phyloP scores from a whole-genome alignment of 1,140 invertebrate species.

The Zaprionus africanus region DNA sequence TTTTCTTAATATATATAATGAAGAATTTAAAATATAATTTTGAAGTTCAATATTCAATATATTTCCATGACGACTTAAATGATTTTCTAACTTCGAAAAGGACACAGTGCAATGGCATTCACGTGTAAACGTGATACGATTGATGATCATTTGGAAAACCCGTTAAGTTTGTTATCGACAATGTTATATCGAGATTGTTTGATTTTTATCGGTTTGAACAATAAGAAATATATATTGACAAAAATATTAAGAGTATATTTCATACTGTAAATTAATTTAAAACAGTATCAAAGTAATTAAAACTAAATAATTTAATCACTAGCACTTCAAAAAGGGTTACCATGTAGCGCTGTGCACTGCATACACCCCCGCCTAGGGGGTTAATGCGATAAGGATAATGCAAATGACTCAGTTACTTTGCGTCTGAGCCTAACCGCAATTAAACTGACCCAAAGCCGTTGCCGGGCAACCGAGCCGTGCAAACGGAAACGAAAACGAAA shows the following conservation, averaged over 20 bases:
- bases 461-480: slow-evolving; percentile 33
- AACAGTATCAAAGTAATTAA: too few species aligned
- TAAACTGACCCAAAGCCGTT: slow-evolving; percentile 77
- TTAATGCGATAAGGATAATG: slow-evolving; percentile 61
- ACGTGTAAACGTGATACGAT: not conserved
- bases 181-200: too few species aligned
- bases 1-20: not conserved
- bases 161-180: not conserved
- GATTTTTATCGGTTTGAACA: not conserved
- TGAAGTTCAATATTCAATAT: not conserved
- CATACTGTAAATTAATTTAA: too few species aligned
- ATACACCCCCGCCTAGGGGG: not conserved
- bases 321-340: too few species aligned
- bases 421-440: slow-evolving; percentile 59
- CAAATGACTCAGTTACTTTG: slow-evolving; percentile 61
- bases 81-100: not conserved
- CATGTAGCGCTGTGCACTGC: not conserved
- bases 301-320: too few species aligned
- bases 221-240: not conserved
- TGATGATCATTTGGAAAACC: not conserved
- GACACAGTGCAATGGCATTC: not conserved
- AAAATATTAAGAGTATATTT: not conserved
- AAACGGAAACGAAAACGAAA: slow-evolving; percentile 45
- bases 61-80: not conserved
- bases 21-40: not conserved